Percentiles rank a stretch among this genome's conserved stretches.
Evolutionary conservation across 2,888 invertebrate genomes (phyloP).

Genomic region (Sesamia inferens): DNA sequence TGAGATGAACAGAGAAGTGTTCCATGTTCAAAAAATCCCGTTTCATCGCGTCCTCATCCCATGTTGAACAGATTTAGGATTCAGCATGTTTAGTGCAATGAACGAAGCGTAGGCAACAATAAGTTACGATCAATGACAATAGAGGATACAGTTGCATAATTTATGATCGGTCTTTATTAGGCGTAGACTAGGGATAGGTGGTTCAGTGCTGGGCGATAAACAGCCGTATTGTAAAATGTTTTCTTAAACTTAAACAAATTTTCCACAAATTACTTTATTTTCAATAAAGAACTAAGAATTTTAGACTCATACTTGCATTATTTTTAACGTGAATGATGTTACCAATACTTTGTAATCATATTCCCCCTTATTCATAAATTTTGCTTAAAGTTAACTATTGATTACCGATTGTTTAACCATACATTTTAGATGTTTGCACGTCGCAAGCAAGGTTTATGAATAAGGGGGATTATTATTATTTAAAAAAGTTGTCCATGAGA

Average conservation of each 20-base stretch:
- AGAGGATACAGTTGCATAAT: conserved; percentile 55
- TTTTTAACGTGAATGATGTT: no score
- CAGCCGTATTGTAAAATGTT: conserved; percentile 26
- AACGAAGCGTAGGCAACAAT: conserved; percentile 49
- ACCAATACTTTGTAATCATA: no score
- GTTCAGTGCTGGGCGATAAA: conserved; percentile 20
- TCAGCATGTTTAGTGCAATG: conserved; percentile 49
- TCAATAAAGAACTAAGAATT: not conserved
- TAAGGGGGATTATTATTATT: no score
- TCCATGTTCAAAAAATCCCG: not conserved
- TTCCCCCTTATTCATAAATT: no score
- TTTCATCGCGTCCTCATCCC: conserved; percentile 24
- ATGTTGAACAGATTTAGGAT: conserved; percentile 26
- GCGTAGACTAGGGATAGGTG: conserved; percentile 51
- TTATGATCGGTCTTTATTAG: conserved; percentile 50
- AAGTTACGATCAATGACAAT: conserved; percentile 53
- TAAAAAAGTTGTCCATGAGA: no score
- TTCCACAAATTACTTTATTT: not conserved
- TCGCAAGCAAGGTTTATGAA: no score
- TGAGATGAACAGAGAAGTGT: not conserved
- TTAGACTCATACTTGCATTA: not conserved
- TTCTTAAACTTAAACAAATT: not conserved
- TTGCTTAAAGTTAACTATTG: no score
- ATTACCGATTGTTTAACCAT: no score
- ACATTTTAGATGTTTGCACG: no score